These are phyloP conservation scores for Macrophya alboannulata DNA, from an alignment of 2,888 invertebrate genomes.

Conservation along the genomic window DNA sequence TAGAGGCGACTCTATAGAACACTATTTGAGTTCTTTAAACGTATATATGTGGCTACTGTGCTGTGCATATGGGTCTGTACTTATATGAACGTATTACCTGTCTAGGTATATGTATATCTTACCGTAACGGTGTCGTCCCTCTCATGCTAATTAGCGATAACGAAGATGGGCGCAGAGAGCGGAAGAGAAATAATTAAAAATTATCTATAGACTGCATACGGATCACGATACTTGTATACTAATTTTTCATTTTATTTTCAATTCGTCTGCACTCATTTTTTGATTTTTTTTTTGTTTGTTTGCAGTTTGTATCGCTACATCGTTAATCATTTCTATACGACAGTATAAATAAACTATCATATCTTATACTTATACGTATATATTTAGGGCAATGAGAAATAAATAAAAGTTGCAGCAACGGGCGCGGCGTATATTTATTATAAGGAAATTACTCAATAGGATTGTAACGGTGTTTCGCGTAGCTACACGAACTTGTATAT, in stretches of 20 bases:
- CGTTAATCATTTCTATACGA: not conserved
- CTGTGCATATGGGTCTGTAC: not conserved
- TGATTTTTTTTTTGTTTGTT: not conserved
- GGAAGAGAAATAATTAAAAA: slow-evolving; percentile 37
- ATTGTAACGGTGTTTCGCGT: slow-evolving; percentile 56
- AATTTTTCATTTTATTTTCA: not conserved
- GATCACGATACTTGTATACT: not conserved
- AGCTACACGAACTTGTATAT: slow-evolving; percentile 40
- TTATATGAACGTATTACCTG: slow-evolving; percentile 1
- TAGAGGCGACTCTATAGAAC: not conserved
- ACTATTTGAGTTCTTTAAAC: not conserved
- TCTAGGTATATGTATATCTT: not conserved
- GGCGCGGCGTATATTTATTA: not conserved
- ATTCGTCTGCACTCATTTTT: not conserved
- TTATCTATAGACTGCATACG: not conserved
- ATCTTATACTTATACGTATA: not conserved
- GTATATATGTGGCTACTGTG: not conserved
- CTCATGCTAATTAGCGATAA: slow-evolving; percentile 50
- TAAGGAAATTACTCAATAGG: slow-evolving; percentile 52
- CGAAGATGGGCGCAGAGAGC: slow-evolving; percentile 9
- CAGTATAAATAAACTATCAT: not conserved
- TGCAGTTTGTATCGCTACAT: not conserved
- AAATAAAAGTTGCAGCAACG: not conserved
- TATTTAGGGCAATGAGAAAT: slow-evolving; percentile 19
- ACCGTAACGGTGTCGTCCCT: not conserved